Base-by-base conservation (phyloP, 2,888 invertebrate species). In the Dicyrtoma fusca region DNA sequence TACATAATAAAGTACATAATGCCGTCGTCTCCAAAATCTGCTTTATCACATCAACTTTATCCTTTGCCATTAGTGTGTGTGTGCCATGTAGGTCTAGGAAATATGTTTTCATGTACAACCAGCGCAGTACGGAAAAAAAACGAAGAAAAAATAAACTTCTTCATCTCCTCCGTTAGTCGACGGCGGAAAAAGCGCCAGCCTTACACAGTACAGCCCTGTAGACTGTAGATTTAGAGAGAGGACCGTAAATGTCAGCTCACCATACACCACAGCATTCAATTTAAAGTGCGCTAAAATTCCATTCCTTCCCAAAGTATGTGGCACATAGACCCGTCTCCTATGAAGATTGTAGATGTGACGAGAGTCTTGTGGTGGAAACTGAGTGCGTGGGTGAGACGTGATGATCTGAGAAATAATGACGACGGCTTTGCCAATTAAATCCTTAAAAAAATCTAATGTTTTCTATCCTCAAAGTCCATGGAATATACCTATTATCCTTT, bases 351-450 rank as follows among this genome's bases (percentile, higher is more conserved):
- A n/a, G 21, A 53, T 53, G 21, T 53, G 17, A 21, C 14, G 17
- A 53, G 10, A 53, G 53, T 19, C 49, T 53, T 53, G 17, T 8
- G 8, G 11, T 21, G 19, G 19, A 53, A 53, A 17, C 17, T 53
- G 21, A 21, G 19, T 53, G 53, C 53, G 53, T n/a, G 53, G 53
- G 53, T 53, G 53, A 53, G 53, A 53, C 19, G 53, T 21, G 53
- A 63, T 63, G 62, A 42, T 44, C 21, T 42, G 21, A 42, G 45
- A 63, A 63, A 63, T 63, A 63, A 63, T 63, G 62, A 63, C 42
- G 62, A 51, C 66, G 47, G 53, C 66, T 53, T 51, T 66, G 66
- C 51, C 66, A 66, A 66, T 66, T 66, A 66, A 66, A 53, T 42
- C 51, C 26, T n/a, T 26, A 42, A 66, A 66, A 51, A 19, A 17